Evolutionary conservation across 2,888 invertebrate species (phyloP).

Genomic region (Adelognathus sp.): DNA sequence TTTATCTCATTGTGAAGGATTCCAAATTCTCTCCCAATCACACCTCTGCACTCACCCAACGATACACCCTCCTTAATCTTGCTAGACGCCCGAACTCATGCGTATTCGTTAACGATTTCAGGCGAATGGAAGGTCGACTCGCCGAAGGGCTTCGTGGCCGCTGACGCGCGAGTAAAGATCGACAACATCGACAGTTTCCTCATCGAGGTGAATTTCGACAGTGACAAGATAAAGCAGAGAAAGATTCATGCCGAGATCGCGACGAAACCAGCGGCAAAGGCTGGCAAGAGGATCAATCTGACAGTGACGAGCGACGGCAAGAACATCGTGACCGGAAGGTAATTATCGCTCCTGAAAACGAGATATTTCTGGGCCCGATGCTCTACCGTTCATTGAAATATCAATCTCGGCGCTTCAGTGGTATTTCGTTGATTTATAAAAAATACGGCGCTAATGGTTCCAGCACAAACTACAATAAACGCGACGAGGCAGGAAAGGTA

Average conservation of each 20-base stretch:
- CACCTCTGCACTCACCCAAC: no score
- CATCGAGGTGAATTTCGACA: slow-evolving; percentile 85
- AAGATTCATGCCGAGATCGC: slow-evolving; percentile 86
- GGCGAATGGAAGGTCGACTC: slow-evolving; percentile 72
- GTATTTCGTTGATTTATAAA: slow-evolving; percentile 49
- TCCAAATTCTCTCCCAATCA: no score
- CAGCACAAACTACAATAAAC: slow-evolving; percentile 87
- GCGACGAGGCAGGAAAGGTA: slow-evolving; percentile 86
- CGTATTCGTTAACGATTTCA: slow-evolving; percentile 59
- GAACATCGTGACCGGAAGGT: slow-evolving; percentile 88
- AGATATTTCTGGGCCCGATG: background rate
- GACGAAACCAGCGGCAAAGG: slow-evolving; percentile 84
- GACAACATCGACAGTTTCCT: slow-evolving; percentile 86
- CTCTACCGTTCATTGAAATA: slow-evolving; percentile 28
- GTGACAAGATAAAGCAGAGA: slow-evolving; percentile 85
- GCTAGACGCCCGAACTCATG: background rate
- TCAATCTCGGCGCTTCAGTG: slow-evolving; percentile 40
- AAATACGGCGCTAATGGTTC: slow-evolving; percentile 56
- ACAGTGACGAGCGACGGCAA: slow-evolving; percentile 85
- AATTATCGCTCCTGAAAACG: slow-evolving; percentile 26
- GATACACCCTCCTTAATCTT: background rate
- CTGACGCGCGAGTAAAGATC: slow-evolving; percentile 80
- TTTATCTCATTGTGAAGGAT: no score
- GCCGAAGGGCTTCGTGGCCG: slow-evolving; percentile 82
- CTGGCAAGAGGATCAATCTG: slow-evolving; percentile 85